Percentiles rank a stretch among this genome's conserved stretches.
Conservation (phyloP, 2,888 invertebrate species). For the Cheilosia variabilis region DNA sequence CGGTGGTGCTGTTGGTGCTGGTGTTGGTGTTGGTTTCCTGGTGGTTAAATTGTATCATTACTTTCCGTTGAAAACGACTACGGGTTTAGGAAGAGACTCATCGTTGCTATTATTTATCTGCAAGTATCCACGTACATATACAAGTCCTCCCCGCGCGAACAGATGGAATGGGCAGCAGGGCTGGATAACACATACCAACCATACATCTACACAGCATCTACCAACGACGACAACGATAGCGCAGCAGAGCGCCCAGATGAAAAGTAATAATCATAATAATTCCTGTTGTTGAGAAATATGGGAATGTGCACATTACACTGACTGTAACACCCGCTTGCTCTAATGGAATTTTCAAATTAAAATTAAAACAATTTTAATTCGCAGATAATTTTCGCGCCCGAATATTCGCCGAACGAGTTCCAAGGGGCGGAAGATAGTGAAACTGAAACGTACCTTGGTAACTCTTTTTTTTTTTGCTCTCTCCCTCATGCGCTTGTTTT, state of each 20-base stretch:
- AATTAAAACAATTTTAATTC: constrained; percentile 70
- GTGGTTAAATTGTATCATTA: constrained; percentile 62
- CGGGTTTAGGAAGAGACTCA: constrained; percentile 24
- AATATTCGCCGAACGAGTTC: constrained; percentile 39
- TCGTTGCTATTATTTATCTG: constrained; percentile 58
- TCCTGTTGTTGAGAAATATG: constrained; percentile 66
- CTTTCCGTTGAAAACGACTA: constrained; percentile 48
- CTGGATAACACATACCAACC: neutral
- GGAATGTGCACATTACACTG: constrained; percentile 46
- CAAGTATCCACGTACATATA: constrained; percentile 17
- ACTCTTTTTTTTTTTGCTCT: constrained; percentile 1
- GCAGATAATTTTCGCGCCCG: constrained; percentile 60
- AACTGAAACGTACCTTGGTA: constrained; percentile 26
- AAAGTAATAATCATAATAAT: constrained; percentile 69
- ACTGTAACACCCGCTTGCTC: constrained; percentile 44
- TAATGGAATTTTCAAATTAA: constrained; percentile 66
- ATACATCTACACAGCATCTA: neutral
- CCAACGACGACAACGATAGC: neutral
- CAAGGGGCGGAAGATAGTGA: constrained; percentile 32
- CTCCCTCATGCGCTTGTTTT: neutral
- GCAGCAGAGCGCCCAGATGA: constrained; percentile 35
- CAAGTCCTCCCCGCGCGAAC: neutral
- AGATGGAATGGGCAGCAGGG: neutral
- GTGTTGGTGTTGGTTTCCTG: constrained; percentile 14
- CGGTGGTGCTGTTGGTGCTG: neutral